Base-by-base conservation (phyloP, 2,888 invertebrate species). In the Diplolepis rosae region DNA sequence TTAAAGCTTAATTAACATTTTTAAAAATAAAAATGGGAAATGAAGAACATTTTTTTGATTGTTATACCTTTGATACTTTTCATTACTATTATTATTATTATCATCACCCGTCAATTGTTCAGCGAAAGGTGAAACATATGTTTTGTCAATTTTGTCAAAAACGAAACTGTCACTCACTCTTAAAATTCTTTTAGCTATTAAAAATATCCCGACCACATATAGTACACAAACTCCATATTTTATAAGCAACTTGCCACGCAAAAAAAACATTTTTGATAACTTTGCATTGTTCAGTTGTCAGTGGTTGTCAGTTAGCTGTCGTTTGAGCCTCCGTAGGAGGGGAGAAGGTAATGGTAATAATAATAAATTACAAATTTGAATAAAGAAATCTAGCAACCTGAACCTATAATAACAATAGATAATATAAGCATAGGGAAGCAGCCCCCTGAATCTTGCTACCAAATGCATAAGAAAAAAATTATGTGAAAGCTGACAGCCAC, bases 131-230 rank as follows among this genome's bases (percentile, higher is more conserved):
- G 61, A 24, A 61, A 24, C 61, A 61, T 39, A 24, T 39, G 61
- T 24, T n/a, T 61, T 39, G n/a, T 39, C 24, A 61, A 1, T 61
- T 61, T n/a, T 6, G 6, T 39, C 35, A 39, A n/a, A 24, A 61
- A 61, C 24, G 7, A 39, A 61, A 39, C 35, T 35, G 22, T 56
- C 61, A 61, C 61, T 61, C n/a, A 61, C 39, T 61, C 39, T 18
- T 5, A 61, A 61, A 61, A 61, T 39, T 22, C 61, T 35, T 22
- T 61, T 35, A n/a, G 61, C 61, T 39, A 61, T 61, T 61, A 61
- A 61, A 39, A 61, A 61, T 39, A 61, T 61, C 1, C 35, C 61
- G 7, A 61, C 35, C 61, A 61, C 61, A 24, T 61, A 61, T 39
- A 61, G 61, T 61, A n/a, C 24, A 39, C 61, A 35, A 61, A 61